Conservation (phyloP, 2,113 vertebrate species). For the Percina caprodes region DNA sequence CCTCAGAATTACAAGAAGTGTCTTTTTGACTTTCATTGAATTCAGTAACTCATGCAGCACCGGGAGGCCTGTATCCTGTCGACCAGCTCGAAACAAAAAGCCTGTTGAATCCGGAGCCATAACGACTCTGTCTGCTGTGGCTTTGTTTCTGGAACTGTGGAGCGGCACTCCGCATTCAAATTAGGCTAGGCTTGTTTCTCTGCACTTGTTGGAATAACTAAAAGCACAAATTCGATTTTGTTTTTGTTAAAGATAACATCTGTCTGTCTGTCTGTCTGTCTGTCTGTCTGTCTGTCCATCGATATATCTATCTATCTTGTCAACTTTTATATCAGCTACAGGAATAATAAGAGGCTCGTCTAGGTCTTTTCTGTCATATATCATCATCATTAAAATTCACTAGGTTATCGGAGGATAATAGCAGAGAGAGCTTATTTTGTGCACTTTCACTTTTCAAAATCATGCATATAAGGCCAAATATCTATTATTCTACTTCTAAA, state of each 20-base stretch:
- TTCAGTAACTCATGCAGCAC: not conserved
- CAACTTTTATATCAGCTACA: not conserved
- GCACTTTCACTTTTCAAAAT: not conserved
- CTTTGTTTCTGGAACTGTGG: not conserved
- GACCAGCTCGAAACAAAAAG: not conserved
- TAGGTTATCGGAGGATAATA: not conserved
- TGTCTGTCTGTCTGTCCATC: not conserved
- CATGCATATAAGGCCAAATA: not conserved
- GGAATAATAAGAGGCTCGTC: not conserved
- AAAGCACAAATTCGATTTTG: not conserved
- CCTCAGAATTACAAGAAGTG: not conserved
- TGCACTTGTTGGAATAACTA: not conserved
- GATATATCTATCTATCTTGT: not conserved
- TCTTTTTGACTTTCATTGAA: not conserved
- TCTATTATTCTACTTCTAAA: not conserved
- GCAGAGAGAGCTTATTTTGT: not conserved
- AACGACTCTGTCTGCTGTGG: not conserved
- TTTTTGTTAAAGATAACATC: not conserved
- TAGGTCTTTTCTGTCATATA: not conserved
- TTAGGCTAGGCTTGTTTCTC: not conserved
- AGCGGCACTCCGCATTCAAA: not conserved
- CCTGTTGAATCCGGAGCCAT: slow-evolving; percentile 7
- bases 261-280: not conserved
- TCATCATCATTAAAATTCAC: not conserved
- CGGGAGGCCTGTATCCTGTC: not conserved